Evolutionary conservation across 2,888 invertebrate species (phyloP).

Genomic region (Drosophila subquinaria): DNA sequence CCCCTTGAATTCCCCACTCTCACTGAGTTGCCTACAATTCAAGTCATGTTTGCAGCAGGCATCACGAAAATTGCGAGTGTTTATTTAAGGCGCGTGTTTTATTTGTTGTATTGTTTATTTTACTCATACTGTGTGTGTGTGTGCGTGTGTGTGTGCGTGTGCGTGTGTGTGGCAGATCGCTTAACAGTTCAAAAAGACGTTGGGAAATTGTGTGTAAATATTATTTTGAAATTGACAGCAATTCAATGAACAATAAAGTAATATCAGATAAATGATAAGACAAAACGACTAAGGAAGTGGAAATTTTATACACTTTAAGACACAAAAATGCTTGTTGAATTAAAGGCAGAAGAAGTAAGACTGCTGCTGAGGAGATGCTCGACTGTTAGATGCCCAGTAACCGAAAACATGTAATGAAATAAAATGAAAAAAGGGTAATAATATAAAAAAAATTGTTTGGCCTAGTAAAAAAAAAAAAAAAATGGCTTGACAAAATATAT

Average conservation of each 20-base stretch:
- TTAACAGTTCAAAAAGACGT: conserved; percentile 43
- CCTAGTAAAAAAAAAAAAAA: too few species aligned
- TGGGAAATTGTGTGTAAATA: conserved; percentile 68
- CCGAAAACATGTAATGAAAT: too few species aligned
- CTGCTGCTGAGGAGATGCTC: neutral
- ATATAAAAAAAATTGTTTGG: too few species aligned
- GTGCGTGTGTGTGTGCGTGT: conserved; percentile 9
- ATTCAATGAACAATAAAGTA: conserved; percentile 69
- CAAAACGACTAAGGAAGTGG: conserved; percentile 2
- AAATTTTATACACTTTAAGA: neutral
- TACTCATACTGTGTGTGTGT: conserved; percentile 5
- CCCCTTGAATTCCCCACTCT: neutral
- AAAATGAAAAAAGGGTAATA: too few species aligned
- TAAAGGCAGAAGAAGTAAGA: neutral
- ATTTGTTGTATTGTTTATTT: conserved; percentile 26
- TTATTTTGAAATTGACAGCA: conserved; percentile 76
- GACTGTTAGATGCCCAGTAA: neutral
- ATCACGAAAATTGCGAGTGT: conserved; percentile 47
- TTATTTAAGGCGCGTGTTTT: conserved; percentile 60
- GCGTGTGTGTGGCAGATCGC: conserved; percentile 33
- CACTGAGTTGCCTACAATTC: neutral
- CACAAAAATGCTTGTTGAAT: neutral
- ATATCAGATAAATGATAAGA: conserved; percentile 55
- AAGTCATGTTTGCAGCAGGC: conserved; percentile 24
- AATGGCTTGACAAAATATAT: too few species aligned